Evolutionary conservation across 1,140 invertebrate genomes (phyloP), one percentile per base, ranked within the genome.

Genomic region (Apis dorsata): DNA sequence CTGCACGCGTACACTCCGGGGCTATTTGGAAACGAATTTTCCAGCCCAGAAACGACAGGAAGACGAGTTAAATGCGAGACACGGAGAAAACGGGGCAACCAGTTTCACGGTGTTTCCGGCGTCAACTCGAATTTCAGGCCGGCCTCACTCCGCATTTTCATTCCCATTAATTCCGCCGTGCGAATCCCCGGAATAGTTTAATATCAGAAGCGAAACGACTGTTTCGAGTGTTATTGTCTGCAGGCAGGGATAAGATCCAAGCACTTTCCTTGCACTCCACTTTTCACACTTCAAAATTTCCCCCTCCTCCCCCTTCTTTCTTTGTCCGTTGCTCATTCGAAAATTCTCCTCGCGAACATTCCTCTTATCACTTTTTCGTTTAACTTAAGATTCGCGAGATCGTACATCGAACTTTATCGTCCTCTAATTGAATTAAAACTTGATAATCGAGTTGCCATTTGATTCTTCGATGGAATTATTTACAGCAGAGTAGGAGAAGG

Each of bases 211-310:
- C 81, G 68, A 53, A 75, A 83, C 55, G 80, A 28, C 57, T 15
- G 70, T 78, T 66, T 66, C 74, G 55, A 73, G 81, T 49, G 63
- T 78, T 86, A 81, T 86, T 86, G 79, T 85, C 74, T 65, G n/a
- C 49, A 4, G 34, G 34, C 2, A 34, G 73, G 79, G 70, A 76
- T 78, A 44, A 77, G n/a, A 3, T 44, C 34, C 15, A 24, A 8
- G 2, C 49, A 4, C 66, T 74, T 70, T 59, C 51, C 49, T 15
- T 34, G 68, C 28, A 82, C 68, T 68, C 34, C 55, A 24, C 17
- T n/a, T 63, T 60, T 73, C 60, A 8, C 15, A 1, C 44, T 53
- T 13, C 19, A 12, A 34, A 49, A 2, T 19, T 65, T 57, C 3
- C 11, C 10, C 13, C 3, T 0, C 3, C 34, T 19, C 51, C 28